Conservation (phyloP, 2,888 invertebrate genomes). For the Xanthia togata region DNA sequence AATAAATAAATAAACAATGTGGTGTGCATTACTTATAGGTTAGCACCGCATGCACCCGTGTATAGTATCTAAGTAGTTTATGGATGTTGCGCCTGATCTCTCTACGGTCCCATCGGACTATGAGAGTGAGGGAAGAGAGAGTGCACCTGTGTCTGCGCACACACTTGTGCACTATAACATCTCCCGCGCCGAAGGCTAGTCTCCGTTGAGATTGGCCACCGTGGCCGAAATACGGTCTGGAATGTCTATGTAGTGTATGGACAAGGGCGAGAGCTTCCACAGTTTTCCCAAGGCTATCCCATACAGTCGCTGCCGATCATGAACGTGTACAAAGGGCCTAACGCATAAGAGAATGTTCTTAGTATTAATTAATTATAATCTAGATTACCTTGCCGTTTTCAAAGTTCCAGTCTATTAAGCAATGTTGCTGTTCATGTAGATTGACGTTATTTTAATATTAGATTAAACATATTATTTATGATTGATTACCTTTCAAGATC, state of each 20-base stretch:
- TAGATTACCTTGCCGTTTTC: constrained; percentile 1
- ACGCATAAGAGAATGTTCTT: neutral
- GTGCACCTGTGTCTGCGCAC: no score
- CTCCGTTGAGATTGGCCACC: no score
- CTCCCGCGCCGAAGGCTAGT: no score
- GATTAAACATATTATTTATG: constrained; percentile 29
- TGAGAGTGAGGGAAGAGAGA: no score
- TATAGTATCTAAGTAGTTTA: neutral
- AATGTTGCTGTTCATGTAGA: constrained; percentile 31
- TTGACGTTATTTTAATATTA: constrained; percentile 31
- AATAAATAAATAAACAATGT: no score
- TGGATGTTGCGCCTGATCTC: no score
- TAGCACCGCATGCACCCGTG: neutral
- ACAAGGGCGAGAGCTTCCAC: neutral
- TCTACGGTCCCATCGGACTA: no score
- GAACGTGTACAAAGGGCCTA: neutral
- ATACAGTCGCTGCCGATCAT: neutral
- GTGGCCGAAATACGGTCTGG: no score
- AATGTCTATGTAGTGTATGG: neutral
- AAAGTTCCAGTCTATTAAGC: constrained; percentile 18
- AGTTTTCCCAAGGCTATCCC: no score
- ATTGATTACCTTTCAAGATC: constrained; percentile 54
- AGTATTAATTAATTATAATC: constrained; percentile 11
- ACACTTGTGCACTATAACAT: no score
- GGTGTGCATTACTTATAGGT: no score